Conservation (phyloP, 1,140 invertebrate species). For the Manduca sexta region DNA sequence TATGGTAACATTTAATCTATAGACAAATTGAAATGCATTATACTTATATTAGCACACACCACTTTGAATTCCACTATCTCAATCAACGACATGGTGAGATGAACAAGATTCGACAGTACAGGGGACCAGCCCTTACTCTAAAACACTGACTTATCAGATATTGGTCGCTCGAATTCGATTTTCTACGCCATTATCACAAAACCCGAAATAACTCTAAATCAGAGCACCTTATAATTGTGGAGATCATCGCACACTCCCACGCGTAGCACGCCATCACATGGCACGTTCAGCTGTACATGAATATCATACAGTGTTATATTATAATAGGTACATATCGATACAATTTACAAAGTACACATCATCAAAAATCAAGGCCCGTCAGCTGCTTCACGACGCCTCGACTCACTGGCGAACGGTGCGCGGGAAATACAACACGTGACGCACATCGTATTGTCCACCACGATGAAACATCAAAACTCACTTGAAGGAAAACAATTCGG, state of each 20-base stretch:
- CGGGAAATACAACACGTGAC: neutral
- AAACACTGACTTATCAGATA: conserved; percentile 49
- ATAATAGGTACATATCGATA: conserved; percentile 61
- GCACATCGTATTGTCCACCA: neutral
- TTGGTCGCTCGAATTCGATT: conserved; percentile 58
- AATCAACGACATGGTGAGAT: conserved; percentile 5
- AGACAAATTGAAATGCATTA: conserved; percentile 58
- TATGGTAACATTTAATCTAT: conserved; percentile 51
- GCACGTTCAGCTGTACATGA: conserved; percentile 55
- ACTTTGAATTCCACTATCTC: conserved; percentile 6
- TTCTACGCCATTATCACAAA: conserved; percentile 61
- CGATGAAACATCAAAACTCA: neutral
- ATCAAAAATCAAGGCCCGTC: conserved; percentile 49
- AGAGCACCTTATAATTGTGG: conserved; percentile 73
- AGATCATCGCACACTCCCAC: conserved; percentile 56
- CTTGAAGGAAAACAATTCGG: too few species aligned
- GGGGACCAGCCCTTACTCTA: conserved; percentile 56
- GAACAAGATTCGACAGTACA: conserved; percentile 25
- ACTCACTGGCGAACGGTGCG: neutral
- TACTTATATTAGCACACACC: conserved; percentile 28
- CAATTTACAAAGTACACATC: conserved; percentile 57
- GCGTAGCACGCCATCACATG: conserved; percentile 60
- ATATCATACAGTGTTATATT: conserved; percentile 57
- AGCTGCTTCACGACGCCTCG: conserved; percentile 10
- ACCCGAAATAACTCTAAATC: conserved; percentile 64